Evolutionary conservation across 2,113 vertebrate species (phyloP), one percentile per base, ranked within the genome.

Genomic region (Campylomormyrus tamandua): DNA sequence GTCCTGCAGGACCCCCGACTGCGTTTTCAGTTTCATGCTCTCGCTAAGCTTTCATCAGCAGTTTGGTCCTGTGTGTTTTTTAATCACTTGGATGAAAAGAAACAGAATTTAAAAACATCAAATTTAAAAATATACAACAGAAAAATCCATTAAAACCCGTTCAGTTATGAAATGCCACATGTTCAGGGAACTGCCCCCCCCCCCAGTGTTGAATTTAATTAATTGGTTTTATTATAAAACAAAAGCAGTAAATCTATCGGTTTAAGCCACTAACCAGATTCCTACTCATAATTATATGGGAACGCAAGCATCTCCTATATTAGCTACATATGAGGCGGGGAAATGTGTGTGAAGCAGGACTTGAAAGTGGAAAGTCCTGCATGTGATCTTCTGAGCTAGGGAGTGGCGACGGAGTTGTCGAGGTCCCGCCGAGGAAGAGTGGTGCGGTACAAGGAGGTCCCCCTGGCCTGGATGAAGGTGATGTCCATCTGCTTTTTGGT

Each of bases 391-490:
- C 62, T 21, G 24, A 3, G 31, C 53, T 85, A 89, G 48, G 52
- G 35, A 5, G 24, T 6, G 42, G 80, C 13, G 27, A 24, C 0
- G 11, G n/a, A 85, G 58, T 91, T 2, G 46, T 87, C 42, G 7
- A 92, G 31, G 0, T 91, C 5, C 83, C 96, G 94, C 31, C 94
- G 94, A 0, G 95, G 93, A 48, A 98, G 95, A 24, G 95, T 95
- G 1, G 96, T 96, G 89, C 95, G 97, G 92, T 96, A 98, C 27
- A 98, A 96, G 7, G 97, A 97, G 5, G 96, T 97, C 87, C 98
- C 97, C 2, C 92, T 95, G 8, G 97, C 95, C 93, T 97, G 96
- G 1, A 97, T 94, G 62, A 96, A 98, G 3, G 96, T 98, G 83
- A 98, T 0, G 0, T 88, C 92, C 96, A 98, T 95, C 90, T 97